Conservation (phyloP, 2,797 vertebrate genomes). For the Corythornis leucogaster region DNA sequence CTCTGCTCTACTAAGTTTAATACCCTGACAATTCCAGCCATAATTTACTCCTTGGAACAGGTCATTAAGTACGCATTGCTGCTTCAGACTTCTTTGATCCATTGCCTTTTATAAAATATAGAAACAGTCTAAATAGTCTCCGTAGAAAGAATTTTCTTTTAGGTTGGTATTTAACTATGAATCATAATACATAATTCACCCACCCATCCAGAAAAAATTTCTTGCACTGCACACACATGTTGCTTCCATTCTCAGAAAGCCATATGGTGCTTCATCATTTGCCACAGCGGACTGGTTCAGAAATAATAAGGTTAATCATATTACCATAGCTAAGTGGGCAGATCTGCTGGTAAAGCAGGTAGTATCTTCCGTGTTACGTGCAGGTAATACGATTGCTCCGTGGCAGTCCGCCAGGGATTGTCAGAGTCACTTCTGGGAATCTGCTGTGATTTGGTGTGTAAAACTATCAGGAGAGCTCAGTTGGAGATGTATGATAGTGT, state of each 20-base stretch:
- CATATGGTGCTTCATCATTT: slow-evolving; percentile 41
- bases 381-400: not conserved
- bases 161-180: slow-evolving; percentile 56
- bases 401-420: not conserved
- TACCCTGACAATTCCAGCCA: slow-evolving; percentile 56
- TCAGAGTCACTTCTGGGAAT: not conserved
- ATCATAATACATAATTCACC: slow-evolving; percentile 37
- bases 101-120: slow-evolving; percentile 57
- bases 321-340: slow-evolving; percentile 27
- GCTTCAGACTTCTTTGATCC: slow-evolving; percentile 55
- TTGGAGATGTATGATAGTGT: not conserved
- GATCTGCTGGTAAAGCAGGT: not conserved
- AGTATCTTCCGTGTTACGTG: not conserved
- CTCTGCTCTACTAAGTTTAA: slow-evolving; percentile 68
- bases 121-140: slow-evolving; percentile 46
- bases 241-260: slow-evolving; percentile 29
- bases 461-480: not conserved
- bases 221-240: not conserved
- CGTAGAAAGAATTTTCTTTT: slow-evolving; percentile 33
- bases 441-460: not conserved
- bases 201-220: slow-evolving; percentile 28
- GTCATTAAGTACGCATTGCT: slow-evolving; percentile 53
- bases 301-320: slow-evolving; percentile 62
- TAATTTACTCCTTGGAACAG: slow-evolving; percentile 72
- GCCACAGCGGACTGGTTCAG: slow-evolving; percentile 24